These are phyloP conservation scores for Cataglyphis albicans DNA, from an alignment of 2,888 invertebrate genomes.

Conservation along the genomic window DNA sequence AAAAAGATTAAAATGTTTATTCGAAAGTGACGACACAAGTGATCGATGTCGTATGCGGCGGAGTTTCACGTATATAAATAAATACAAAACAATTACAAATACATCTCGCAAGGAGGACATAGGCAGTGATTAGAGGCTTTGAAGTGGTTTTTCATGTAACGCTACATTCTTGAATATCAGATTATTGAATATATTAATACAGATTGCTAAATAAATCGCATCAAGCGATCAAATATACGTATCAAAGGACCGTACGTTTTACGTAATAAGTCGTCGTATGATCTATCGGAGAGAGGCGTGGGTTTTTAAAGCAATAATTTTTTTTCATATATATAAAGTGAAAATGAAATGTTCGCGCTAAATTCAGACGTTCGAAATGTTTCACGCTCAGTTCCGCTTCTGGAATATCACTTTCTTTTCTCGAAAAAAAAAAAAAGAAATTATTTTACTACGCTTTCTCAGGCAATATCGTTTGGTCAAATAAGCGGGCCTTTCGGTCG, in stretches of 20 bases:
- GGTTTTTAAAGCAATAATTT: not conserved
- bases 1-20: conserved; percentile 1
- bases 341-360: conserved; percentile 6
- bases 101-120: conserved; percentile 7
- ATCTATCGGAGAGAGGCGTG: conserved; percentile 14
- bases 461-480: not conserved
- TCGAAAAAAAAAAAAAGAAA: not conserved
- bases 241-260: not conserved
- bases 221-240: not conserved
- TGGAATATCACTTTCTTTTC: conserved; percentile 32
- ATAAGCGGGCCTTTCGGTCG: not conserved
- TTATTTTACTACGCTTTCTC: not conserved
- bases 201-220: conserved; percentile 25
- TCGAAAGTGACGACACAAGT: not conserved
- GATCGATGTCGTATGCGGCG: not conserved
- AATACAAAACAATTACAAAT: conserved; percentile 17
- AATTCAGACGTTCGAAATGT: not conserved
- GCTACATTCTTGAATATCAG: conserved; percentile 34
- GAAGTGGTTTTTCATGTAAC: conserved; percentile 20
- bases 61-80: conserved; percentile 2
- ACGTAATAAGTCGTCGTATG: conserved; percentile 2
- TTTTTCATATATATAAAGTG: not conserved
- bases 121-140: conserved; percentile 3
- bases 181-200: conserved; percentile 28
- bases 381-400: conserved; percentile 12